Evolutionary conservation across 2,888 invertebrate genomes (phyloP), one percentile per base, ranked within the genome.

Genomic region (Psylliodes chrysocephalus): DNA sequence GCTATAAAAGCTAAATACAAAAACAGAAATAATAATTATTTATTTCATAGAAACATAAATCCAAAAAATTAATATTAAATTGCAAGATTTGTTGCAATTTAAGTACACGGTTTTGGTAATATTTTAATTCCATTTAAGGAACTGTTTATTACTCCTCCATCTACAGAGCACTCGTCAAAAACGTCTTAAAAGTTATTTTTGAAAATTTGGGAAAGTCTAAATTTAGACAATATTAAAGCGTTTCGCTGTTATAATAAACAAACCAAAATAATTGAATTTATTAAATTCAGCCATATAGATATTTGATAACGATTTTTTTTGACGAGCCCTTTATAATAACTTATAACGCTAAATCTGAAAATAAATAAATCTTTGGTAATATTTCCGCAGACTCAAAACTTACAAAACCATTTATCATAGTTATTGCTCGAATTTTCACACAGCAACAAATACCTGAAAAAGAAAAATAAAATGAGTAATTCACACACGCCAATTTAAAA

Each of bases 351-450:
- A 14, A 42, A 33, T 52, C 28, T 17, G 38, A 49, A 49, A 59
- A 59, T 59, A 59, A 59, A 59, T 59, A 59, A 59, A 38, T 59
- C 57, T 59, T 59, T 59, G 57, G 57, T 59, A 59, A 33, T 55
- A 28, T 38, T 28, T 25, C 38, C 30, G 47, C 35, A 49, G 40
- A 49, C 49, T 35, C 18, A 56, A 14, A 25, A 25, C 47, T 38
- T 47, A 59, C 54, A 40, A 40, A 18, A 17, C 30, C 51, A 33
- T 33, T 17, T 33, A 47, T 30, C 17, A n/a, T 47, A 59, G 15
- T 59, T 59, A 59, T 59, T 59, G 57, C 57, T 59, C 22, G 38
- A 38, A 33, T 46, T n/a, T 57, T 47, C 8, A 22, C 57, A 49
- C 57, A 57, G 38, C 38, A 57, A 54, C 17, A 25, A 10, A 33